A percentile compares a stretch with the other conserved stretches of the same genome.
Evolutionary conservation across 2,797 vertebrate genomes (phyloP).

Genomic region (Myripristis murdjan): DNA sequence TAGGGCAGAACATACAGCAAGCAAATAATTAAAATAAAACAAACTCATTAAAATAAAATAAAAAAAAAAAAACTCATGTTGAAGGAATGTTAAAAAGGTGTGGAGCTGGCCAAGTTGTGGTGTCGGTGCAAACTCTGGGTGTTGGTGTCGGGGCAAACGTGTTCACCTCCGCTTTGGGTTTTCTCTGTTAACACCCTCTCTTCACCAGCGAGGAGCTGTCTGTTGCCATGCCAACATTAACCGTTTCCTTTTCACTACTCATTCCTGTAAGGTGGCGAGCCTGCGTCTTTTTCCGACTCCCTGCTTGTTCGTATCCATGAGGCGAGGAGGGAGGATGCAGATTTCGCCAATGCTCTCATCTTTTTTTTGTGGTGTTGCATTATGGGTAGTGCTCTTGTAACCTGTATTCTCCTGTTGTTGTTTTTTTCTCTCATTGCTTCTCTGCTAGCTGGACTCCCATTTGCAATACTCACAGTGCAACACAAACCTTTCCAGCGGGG

Average conservation of each 20-base stretch:
- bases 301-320: not conserved
- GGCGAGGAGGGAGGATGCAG: not conserved
- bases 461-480: slow-evolving; percentile 92
- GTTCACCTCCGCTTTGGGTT: slow-evolving; percentile 9
- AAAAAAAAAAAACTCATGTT: no score
- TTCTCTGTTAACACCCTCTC: slow-evolving; percentile 30
- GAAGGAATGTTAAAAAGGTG: no score
- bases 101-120: not conserved
- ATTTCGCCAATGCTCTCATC: not conserved
- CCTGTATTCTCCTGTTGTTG: slow-evolving; percentile 49
- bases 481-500: slow-evolving; percentile 93
- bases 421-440: slow-evolving; percentile 84
- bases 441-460: slow-evolving; percentile 96
- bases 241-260: slow-evolving; percentile 27
- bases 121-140: not conserved
- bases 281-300: slow-evolving; percentile 2
- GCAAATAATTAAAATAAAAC: no score
- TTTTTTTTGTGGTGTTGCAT: slow-evolving; percentile 53
- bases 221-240: slow-evolving; percentile 34
- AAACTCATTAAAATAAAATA: no score
- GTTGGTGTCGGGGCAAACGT: no score
- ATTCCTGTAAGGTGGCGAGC: not conserved
- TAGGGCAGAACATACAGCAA: no score
- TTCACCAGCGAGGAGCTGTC: slow-evolving; percentile 10
- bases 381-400: slow-evolving; percentile 60